These are phyloP conservation scores for Talpa occidentalis DNA, from an alignment of 2,113 vertebrate genomes.

Conservation along the genomic window DNA sequence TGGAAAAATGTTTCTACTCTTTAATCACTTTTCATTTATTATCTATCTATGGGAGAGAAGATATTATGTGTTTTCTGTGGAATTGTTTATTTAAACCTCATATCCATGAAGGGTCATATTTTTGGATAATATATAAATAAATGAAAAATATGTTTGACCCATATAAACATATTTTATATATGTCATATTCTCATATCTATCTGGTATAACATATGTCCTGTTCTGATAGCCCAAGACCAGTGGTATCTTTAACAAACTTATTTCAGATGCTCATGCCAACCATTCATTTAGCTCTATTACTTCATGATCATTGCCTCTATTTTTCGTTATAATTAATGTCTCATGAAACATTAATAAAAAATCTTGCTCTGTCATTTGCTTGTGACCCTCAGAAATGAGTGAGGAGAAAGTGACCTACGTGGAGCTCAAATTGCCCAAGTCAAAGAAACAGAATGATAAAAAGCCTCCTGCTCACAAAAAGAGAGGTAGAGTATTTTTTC, in stretches of 20 bases:
- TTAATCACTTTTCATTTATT: neutral
- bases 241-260: neutral
- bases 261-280: neutral
- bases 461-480: neutral
- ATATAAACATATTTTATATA: neutral
- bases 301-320: neutral
- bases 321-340: neutral
- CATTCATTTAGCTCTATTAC: neutral
- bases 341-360: neutral
- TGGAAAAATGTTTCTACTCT: neutral
- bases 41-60: neutral
- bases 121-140: neutral
- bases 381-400: neutral
- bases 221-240: neutral
- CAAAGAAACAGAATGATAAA: neutral
- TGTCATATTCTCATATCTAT: neutral
- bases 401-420: fast-evolving
- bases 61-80: too few species aligned
- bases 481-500: neutral
- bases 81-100: neutral
- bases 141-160: neutral
- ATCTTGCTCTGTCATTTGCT: neutral
- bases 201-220: neutral
- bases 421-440: neutral
- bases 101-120: neutral